Conservation (phyloP, 2,113 vertebrate species). For the Aix galericulata region DNA sequence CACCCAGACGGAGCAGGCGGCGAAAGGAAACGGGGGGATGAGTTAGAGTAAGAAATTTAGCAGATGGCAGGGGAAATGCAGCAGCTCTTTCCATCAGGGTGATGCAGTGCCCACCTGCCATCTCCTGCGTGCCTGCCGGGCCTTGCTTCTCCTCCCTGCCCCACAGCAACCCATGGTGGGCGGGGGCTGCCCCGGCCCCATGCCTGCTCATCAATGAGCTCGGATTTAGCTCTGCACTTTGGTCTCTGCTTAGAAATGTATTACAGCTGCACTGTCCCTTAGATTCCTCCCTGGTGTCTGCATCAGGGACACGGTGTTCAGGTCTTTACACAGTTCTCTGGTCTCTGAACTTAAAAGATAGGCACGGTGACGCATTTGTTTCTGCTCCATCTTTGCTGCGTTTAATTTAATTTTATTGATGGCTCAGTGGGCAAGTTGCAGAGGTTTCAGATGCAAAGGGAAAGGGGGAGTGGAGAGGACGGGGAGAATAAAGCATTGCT, state of each 20-base stretch:
- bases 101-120: background rate
- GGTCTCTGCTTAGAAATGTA: background rate
- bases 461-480: background rate
- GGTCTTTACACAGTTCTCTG: background rate
- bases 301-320: background rate
- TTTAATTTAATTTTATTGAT: background rate
- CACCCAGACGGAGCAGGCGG: background rate
- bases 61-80: background rate
- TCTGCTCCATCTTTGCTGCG: background rate
- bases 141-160: background rate
- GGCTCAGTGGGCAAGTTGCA: rapidly evolving
- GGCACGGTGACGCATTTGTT: background rate
- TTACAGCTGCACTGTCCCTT: background rate
- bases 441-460: background rate
- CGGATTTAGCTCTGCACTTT: background rate
- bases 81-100: background rate
- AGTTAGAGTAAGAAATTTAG: constrained; percentile 31
- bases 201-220: too few relatives aligned
- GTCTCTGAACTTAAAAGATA: background rate
- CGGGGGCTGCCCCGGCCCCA: too few relatives aligned
- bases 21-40: background rate
- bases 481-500: background rate
- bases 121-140: background rate
- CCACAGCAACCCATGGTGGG: rapidly evolving
- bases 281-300: background rate